Percentiles rank a stretch among this genome's conserved stretches.
Conservation (phyloP, 2,888 invertebrate species). For the Microctonus hyperodae region DNA sequence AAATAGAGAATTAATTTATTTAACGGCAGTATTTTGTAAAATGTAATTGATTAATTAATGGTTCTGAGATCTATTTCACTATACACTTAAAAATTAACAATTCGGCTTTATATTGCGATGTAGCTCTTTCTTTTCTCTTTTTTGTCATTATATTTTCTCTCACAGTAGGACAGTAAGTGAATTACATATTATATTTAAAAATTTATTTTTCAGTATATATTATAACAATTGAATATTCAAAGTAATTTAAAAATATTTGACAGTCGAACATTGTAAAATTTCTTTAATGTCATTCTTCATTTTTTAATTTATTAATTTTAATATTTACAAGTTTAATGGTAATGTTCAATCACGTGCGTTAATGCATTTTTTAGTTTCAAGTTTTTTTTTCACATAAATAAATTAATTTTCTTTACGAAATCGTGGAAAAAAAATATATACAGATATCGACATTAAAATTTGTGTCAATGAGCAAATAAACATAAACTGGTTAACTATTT, state of each 20-base stretch:
- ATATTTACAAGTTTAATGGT: no score
- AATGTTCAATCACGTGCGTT: no score
- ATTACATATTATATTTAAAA: neutral
- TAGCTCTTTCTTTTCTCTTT: neutral
- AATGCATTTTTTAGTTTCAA: no score
- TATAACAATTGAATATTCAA: neutral
- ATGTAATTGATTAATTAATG: neutral
- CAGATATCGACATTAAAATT: neutral
- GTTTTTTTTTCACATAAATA: neutral
- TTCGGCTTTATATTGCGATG: slow-evolving; percentile 5
- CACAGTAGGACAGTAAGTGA: slow-evolving; percentile 14
- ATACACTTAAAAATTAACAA: slow-evolving; percentile 18
- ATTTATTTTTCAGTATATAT: neutral
- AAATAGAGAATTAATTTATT: neutral
- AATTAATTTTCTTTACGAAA: neutral
- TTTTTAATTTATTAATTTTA: neutral
- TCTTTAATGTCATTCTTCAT: neutral
- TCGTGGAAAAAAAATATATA: no score
- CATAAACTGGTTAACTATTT: neutral
- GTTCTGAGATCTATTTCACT: neutral
- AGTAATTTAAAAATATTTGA: neutral
- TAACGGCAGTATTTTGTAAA: neutral
- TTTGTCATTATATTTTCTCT: neutral
- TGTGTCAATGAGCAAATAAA: neutral
- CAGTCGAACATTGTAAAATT: neutral